These are phyloP conservation scores for Atherix ibis DNA, from an alignment of 2,888 invertebrate species.

Conservation along the genomic window DNA sequence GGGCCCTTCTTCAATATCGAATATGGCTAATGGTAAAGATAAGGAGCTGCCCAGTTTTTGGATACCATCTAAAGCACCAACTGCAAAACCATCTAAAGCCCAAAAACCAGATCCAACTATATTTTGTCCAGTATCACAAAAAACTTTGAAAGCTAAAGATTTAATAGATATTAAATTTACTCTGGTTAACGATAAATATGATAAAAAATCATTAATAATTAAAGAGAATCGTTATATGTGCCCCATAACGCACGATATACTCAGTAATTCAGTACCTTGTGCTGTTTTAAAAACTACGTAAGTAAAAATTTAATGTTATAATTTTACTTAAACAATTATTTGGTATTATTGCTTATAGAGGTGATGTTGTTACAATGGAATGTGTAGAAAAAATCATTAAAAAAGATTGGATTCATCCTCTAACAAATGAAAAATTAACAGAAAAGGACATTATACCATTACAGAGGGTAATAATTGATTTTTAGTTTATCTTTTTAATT, in stretches of 20 bases:
- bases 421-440: slow-evolving; percentile 65
- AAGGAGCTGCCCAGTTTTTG: slow-evolving; percentile 88
- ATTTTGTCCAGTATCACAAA: slow-evolving; percentile 71
- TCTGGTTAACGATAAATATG: slow-evolving; percentile 71
- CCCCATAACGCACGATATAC: slow-evolving; percentile 88
- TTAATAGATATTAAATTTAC: slow-evolving; percentile 88
- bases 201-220: slow-evolving; percentile 70
- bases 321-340: slow-evolving; percentile 1
- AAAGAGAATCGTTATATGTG: slow-evolving; percentile 93
- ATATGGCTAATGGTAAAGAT: slow-evolving; percentile 61
- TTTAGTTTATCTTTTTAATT: slow-evolving; percentile 3
- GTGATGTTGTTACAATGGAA: slow-evolving; percentile 89
- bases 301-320: slow-evolving; percentile 22
- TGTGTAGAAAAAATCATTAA: slow-evolving; percentile 92
- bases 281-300: slow-evolving; percentile 81
- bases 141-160: slow-evolving; percentile 79
- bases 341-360: slow-evolving; percentile 41
- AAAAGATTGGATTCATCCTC: slow-evolving; percentile 92
- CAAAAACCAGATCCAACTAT: slow-evolving; percentile 50
- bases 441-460: slow-evolving; percentile 86
- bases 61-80: slow-evolving; percentile 87
- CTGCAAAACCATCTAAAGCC: slow-evolving; percentile 53
- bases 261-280: slow-evolving; percentile 88
- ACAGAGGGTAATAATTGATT: slow-evolving; percentile 48
- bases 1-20: slow-evolving; percentile 52